These are phyloP conservation scores for Hexactinellida sp. DNA, from an alignment of 37 sponge, comb jelly and placozoan genomes.

Conservation along the genomic window DNA sequence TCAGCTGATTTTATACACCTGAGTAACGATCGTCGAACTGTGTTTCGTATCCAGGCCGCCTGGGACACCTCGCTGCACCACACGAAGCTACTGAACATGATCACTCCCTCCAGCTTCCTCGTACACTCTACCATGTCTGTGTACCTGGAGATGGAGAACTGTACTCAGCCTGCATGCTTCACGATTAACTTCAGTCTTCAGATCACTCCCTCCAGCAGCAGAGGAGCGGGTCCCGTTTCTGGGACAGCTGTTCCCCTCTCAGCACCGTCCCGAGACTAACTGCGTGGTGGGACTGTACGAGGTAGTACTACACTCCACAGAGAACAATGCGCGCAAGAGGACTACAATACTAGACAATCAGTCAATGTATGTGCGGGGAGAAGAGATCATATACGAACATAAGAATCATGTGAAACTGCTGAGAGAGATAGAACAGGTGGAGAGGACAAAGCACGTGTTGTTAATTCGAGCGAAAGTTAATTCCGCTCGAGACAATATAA, in stretches of 20 bases:
- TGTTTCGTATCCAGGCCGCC: constrained; percentile 50
- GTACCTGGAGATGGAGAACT: constrained; percentile 70
- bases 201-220: constrained; percentile 36
- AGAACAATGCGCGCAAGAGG: background rate
- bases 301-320: constrained; percentile 22
- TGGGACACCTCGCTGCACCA: constrained; percentile 96
- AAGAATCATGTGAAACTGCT: constrained; percentile 47
- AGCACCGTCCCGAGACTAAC: background rate
- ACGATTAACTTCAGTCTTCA: constrained; percentile 50
- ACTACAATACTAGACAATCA: background rate
- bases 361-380: constrained; percentile 60
- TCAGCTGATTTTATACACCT: constrained; percentile 9
- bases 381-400: constrained; percentile 78
- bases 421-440: constrained; percentile 53
- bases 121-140: constrained; percentile 50
- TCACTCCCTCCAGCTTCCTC: background rate
- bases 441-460: background rate
- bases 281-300: background rate
- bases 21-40: background rate
- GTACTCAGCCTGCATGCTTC: constrained; percentile 61
- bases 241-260: background rate
- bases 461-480: background rate
- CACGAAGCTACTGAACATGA: constrained; percentile 63
- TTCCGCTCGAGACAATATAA: background rate
- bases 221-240: background rate